Evolutionary conservation across 1,140 invertebrate species (phyloP), one percentile per base, ranked within the genome.

Genomic region (Trypoxylus dichotomus): DNA sequence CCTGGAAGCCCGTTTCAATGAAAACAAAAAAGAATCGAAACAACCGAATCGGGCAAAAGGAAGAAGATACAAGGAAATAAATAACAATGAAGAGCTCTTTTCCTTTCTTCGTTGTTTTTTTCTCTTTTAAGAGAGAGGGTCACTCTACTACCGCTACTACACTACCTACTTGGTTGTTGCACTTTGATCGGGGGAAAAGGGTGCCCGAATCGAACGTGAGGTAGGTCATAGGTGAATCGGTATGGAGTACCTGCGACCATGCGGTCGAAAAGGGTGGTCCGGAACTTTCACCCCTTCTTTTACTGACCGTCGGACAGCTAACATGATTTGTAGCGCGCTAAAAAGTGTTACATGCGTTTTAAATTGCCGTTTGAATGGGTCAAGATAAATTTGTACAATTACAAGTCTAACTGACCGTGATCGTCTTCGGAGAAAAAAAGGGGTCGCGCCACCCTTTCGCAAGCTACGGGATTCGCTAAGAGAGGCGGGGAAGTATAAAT

Each of bases 261-360:
- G 32, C 71, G 73, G 75, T 60, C 76, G 47, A 63, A 63, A 63
- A 63, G 60, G 75, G 77, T 79, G 80, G 80, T 80, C 79, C 79
- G 41, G 68, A 63, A 47, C 42, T 75, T 77, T 71, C 47, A 8
- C 54, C 74, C 73, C 21, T 25, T 6, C 24, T 19, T 19, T 19
- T n/a, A 6, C 13, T 37, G 3, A 1, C 47, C 13, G 47, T 10
- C 19, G 60, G 60, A 63, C 60, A 63, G 60, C 60, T 63, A 63
- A 63, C 60, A 63, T 63, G 60, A 63, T 63, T 63, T 63, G 60
- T 27, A 63, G 78, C 77, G 74, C 77, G 81, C 78, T 80, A 80
- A 80, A 80, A 80, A 79, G 78, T 81, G 81, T 82, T 80, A 82
- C 80, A 80, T 82, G 74, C 77, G 77, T 76, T 80, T 81, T 80